Evolutionary conservation across 37 sponge, comb jelly and placozoan species (phyloP).

Genomic region (Theonella swinhoei): DNA sequence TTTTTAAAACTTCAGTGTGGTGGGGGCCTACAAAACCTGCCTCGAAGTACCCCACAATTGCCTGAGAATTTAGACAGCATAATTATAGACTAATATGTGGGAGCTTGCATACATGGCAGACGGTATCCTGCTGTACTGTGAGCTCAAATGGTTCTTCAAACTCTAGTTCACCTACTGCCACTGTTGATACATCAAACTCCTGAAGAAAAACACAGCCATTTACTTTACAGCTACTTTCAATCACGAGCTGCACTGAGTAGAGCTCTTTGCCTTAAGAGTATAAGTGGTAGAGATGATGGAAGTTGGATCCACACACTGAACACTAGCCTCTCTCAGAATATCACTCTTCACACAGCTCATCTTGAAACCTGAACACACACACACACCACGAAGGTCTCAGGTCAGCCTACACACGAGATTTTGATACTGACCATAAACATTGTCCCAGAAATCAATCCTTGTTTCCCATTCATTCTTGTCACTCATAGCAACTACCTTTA

Average conservation of each 20-base stretch:
- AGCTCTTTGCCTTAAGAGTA: conserved; percentile 58
- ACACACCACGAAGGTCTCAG: neutral
- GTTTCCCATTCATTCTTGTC: conserved; percentile 25
- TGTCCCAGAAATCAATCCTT: conserved; percentile 73
- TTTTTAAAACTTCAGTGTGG: conserved; percentile 40
- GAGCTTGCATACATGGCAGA: conserved; percentile 48
- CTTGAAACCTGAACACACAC: conserved; percentile 62
- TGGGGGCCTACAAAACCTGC: conserved; percentile 30
- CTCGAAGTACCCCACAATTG: conserved; percentile 77
- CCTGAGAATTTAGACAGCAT: conserved; percentile 45
- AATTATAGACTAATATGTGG: neutral
- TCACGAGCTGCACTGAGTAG: too few relatives aligned
- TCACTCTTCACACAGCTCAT: conserved; percentile 75
- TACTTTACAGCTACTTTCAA: too few relatives aligned
- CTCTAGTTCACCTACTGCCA: conserved; percentile 35
- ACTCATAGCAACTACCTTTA: conserved; percentile 73
- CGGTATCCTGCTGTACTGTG: conserved; percentile 31
- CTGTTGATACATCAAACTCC: conserved; percentile 54
- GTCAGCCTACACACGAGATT: neutral
- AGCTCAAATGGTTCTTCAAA: conserved; percentile 63
- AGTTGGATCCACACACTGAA: conserved; percentile 26
- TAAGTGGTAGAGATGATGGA: conserved; percentile 50
- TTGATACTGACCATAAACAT: conserved; percentile 67
- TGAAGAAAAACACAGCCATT: neutral
- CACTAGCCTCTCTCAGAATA: conserved; percentile 57